Evolutionary conservation across 1,140 invertebrate genomes (phyloP).

Genomic region (Aradophagus sp.): DNA sequence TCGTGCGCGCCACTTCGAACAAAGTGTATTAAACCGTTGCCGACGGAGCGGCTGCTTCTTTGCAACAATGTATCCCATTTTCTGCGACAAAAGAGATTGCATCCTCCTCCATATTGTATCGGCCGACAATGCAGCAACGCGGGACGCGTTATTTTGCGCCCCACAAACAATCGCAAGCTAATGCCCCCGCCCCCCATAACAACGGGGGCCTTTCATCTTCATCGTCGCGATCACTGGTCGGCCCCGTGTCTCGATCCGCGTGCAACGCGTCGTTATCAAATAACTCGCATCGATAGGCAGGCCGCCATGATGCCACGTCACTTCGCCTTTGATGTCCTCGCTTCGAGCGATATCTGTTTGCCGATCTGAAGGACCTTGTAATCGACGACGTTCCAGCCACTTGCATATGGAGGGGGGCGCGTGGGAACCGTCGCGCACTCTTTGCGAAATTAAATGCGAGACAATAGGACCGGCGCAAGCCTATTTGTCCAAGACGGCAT

Average conservation of each 20-base stretch:
- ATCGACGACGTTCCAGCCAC: slow-evolving; percentile 32
- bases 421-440: slow-evolving; percentile 30
- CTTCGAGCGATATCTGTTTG: slow-evolving; percentile 26
- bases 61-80: slow-evolving; percentile 51
- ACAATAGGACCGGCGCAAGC: slow-evolving; percentile 5
- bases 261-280: slow-evolving; percentile 52
- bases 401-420: slow-evolving; percentile 16
- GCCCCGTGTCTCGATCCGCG: slow-evolving; percentile 14
- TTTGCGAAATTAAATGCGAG: slow-evolving; percentile 32
- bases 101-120: slow-evolving; percentile 45
- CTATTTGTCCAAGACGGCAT: slow-evolving; percentile 23
- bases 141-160: slow-evolving; percentile 43
- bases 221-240: slow-evolving; percentile 18
- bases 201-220: slow-evolving; percentile 45
- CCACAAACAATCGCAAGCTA: slow-evolving; percentile 47
- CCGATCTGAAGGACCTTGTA: slow-evolving; percentile 44
- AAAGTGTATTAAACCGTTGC: slow-evolving; percentile 43
- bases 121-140: slow-evolving; percentile 42
- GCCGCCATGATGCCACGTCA: slow-evolving; percentile 38
- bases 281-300: slow-evolving; percentile 47
- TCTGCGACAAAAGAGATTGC: slow-evolving; percentile 45
- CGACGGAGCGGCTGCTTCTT: slow-evolving; percentile 25
- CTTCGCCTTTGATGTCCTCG: slow-evolving; percentile 42
- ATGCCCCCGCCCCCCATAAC: slow-evolving; percentile 37
- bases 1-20: slow-evolving; percentile 25